These are phyloP conservation scores for Salticus scenicus DNA, from an alignment of 2,888 invertebrate genomes.

Conservation along the genomic window DNA sequence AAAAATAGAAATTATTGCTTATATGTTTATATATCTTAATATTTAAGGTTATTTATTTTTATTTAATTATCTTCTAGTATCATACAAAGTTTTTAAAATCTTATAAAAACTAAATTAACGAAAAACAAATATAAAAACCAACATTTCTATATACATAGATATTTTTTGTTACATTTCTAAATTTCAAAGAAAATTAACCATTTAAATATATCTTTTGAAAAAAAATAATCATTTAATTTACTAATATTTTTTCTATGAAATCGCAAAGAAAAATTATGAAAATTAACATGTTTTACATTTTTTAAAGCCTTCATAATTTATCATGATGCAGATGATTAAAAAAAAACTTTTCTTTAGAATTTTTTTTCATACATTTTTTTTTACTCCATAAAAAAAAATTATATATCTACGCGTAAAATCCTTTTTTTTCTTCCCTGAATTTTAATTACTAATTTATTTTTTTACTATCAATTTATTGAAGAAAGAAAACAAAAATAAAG, in stretches of 20 bases:
- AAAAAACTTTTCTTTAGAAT: background rate
- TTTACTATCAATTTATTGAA: background rate
- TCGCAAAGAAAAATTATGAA: background rate
- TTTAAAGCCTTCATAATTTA: background rate
- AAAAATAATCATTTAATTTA: background rate
- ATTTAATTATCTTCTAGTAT: no score
- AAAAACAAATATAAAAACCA: no score
- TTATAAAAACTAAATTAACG: no score
- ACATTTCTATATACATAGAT: no score
- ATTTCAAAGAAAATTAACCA: background rate
- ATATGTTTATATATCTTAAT: no score
- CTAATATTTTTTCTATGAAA: background rate
- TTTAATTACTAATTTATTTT: constrained; percentile 16
- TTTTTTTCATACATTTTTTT: background rate
- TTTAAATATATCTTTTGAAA: background rate
- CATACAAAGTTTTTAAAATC: no score
- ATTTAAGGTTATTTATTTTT: no score
- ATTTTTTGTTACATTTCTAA: background rate
- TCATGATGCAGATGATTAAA: background rate
- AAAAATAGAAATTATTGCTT: no score
- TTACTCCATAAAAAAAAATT: background rate
- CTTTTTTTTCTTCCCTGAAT: background rate
- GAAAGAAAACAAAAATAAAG: background rate
- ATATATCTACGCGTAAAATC: background rate
- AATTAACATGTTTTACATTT: constrained; percentile 2